phyloP scores from a whole-genome alignment of 2,888 invertebrate species.

The Microplitis deprimator region DNA sequence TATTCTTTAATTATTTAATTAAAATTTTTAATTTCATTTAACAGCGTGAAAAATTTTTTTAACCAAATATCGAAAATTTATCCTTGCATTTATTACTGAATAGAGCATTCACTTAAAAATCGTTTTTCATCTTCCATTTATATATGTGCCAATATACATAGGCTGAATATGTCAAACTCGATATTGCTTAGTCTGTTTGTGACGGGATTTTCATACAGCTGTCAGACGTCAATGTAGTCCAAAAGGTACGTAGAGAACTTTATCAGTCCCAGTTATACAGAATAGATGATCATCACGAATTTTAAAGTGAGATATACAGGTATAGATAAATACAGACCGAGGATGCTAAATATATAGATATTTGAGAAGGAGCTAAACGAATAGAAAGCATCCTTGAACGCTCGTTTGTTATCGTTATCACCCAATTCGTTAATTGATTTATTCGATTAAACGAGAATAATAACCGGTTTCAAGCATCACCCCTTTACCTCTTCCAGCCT shows the following conservation, averaged over 20 bases:
- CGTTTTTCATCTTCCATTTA: conserved; percentile 17
- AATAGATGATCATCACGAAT: neutral
- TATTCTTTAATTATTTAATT: neutral
- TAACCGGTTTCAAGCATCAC: conserved; percentile 52
- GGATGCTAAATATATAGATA: neutral
- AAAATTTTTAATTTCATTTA: neutral
- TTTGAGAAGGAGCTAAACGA: neutral
- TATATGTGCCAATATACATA: neutral
- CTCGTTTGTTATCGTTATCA: conserved; percentile 50
- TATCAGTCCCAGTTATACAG: conserved; percentile 10
- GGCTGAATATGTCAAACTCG: conserved; percentile 12
- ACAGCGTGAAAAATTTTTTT: neutral
- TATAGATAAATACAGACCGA: neutral
- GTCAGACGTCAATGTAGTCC: conserved; percentile 29
- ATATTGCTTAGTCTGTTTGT: conserved; percentile 29
- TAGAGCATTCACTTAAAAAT: conserved; percentile 6
- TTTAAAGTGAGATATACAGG: neutral
- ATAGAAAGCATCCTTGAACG: conserved; percentile 15
- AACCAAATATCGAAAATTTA: neutral
- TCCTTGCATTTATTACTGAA: neutral
- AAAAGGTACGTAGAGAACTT: conserved; percentile 19
- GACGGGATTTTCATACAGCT: conserved; percentile 31
- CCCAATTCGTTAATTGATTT: conserved; percentile 64
- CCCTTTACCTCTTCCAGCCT: conserved; percentile 30
- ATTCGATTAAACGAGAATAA: conserved; percentile 62